Percentiles rank a stretch among this genome's conserved stretches.
These are phyloP conservation scores for Pogonophryne albipinna DNA, from an alignment of 2,797 vertebrate genomes.

Conservation along the genomic window DNA sequence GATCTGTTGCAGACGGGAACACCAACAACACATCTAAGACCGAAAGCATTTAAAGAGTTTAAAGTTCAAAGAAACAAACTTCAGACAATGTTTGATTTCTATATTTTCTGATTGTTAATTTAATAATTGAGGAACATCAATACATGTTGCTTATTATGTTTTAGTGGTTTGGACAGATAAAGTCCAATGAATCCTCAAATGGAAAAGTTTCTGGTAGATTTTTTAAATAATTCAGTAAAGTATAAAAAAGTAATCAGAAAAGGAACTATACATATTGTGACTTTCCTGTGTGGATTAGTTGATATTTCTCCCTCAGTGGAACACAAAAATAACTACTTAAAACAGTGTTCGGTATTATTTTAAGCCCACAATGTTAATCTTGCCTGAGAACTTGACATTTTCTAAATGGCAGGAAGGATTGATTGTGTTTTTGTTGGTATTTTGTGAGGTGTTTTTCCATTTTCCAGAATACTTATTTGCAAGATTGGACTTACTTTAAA, in stretches of 20 bases:
- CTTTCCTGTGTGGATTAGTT: background rate
- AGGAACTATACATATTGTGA: background rate
- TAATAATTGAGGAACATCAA: background rate
- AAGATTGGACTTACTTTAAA: conserved; percentile 6
- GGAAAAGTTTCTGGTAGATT: background rate
- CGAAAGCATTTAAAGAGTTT: no score
- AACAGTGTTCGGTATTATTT: background rate
- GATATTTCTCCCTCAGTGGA: conserved; percentile 8
- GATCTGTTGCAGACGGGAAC: background rate
- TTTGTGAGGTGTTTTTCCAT: background rate
- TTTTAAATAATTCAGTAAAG: background rate
- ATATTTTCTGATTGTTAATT: background rate
- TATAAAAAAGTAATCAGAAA: background rate
- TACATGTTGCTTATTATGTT: no score
- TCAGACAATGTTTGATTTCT: no score
- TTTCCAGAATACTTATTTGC: background rate
- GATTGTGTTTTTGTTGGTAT: conserved; percentile 21
- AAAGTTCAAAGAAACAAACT: no score
- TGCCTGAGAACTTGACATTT: conserved; percentile 27
- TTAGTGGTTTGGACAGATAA: background rate
- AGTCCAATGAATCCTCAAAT: background rate
- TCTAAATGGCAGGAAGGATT: conserved; percentile 38
- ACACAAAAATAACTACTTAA: conserved; percentile 13
- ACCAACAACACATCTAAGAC: no score
- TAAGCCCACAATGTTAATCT: conserved; percentile 8